Percentiles rank a stretch among this genome's conserved stretches.
Conservation (phyloP, 2,797 vertebrate genomes). For the Hapalemur alaotrensis region DNA sequence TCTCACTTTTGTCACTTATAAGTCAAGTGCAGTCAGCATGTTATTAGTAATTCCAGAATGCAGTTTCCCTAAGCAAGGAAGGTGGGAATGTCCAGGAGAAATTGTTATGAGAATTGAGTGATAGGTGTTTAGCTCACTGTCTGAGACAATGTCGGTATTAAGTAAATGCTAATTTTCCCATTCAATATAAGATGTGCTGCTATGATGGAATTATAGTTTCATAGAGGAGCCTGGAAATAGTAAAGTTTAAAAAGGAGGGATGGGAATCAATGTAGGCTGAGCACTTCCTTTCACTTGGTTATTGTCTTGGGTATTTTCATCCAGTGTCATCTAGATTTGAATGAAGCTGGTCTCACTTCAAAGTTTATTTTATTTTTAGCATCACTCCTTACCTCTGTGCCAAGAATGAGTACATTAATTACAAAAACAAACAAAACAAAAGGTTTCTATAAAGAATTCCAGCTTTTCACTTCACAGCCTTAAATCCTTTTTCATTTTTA, state of each 20-base stretch:
- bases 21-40: not conserved
- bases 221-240: not conserved
- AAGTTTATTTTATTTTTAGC: slow-evolving; percentile 45
- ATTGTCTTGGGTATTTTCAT: not conserved
- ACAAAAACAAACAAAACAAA: slow-evolving; percentile 13
- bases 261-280: not conserved
- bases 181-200: not conserved
- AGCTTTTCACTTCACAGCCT: not conserved
- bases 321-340: not conserved
- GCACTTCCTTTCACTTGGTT: not conserved
- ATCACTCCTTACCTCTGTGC: not conserved
- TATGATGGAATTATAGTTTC: not conserved
- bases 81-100: not conserved
- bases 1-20: not conserved
- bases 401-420: not conserved
- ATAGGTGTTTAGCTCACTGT: not conserved
- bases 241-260: not conserved
- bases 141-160: not conserved
- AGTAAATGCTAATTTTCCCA: not conserved
- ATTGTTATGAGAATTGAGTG: not conserved
- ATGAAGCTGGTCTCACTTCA: not conserved
- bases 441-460: not conserved
- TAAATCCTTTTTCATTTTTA: not conserved
- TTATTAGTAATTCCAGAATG: not conserved
- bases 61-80: not conserved